Conservation (phyloP, 2,888 invertebrate species). For the Stratiomys singularior region DNA sequence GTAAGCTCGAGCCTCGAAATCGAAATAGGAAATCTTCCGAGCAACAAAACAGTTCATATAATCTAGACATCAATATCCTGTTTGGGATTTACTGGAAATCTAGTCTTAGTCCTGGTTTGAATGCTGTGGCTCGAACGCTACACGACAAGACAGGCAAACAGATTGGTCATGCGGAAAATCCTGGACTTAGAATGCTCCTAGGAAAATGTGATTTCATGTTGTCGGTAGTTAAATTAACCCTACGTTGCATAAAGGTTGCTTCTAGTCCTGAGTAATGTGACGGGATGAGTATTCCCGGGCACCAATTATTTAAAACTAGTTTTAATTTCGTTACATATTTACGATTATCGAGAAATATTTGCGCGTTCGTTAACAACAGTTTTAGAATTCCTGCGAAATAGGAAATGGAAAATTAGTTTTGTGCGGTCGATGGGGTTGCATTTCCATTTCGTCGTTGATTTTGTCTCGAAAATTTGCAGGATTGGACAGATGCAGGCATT, state of each 20-base stretch:
- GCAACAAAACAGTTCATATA: slow-evolving; percentile 28
- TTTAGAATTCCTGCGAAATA: too few species aligned
- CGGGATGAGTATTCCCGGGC: too few species aligned
- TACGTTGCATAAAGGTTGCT: not conserved
- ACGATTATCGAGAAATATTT: too few species aligned
- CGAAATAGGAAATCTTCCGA: not conserved
- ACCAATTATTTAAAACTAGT: too few species aligned
- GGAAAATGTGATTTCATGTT: not conserved
- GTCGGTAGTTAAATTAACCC: not conserved
- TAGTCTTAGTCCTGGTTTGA: slow-evolving; percentile 19
- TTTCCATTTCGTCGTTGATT: too few species aligned
- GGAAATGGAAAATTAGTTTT: too few species aligned
- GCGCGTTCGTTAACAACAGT: too few species aligned
- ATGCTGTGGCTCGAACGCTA: not conserved
- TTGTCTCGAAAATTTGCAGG: too few species aligned
- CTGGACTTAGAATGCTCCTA: slow-evolving; percentile 13
- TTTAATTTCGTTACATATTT: too few species aligned
- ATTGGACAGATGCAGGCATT: too few species aligned
- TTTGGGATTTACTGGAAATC: slow-evolving; percentile 32
- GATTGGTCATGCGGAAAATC: slow-evolving; percentile 34
- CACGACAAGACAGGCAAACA: not conserved
- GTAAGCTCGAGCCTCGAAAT: slow-evolving; percentile 23
- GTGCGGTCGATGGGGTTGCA: too few species aligned
- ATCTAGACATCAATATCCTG: slow-evolving; percentile 42
- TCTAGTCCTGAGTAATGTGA: too few species aligned